These are phyloP conservation scores for Crotalus viridis DNA, from an alignment of 2,113 vertebrate genomes.

Conservation along the genomic window DNA sequence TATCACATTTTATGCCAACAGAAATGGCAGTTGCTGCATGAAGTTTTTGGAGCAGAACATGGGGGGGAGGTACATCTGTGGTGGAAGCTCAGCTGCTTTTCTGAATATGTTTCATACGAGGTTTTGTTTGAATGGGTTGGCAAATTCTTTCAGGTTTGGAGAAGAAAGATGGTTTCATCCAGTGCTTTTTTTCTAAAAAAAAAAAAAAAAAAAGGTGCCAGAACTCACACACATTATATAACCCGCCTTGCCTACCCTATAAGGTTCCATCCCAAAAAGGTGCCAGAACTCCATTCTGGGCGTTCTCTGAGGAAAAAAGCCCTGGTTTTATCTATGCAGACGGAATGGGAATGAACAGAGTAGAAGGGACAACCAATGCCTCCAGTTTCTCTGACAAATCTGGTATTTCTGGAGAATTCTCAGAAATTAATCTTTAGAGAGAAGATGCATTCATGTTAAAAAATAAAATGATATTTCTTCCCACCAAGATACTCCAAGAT, in stretches of 20 bases:
- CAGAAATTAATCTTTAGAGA: not conserved
- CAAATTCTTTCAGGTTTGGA: not conserved
- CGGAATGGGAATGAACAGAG: not conserved
- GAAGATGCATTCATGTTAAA: not conserved
- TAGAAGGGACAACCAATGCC: not conserved
- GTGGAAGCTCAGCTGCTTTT: not conserved
- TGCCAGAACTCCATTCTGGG: too few species aligned
- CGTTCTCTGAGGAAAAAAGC: too few species aligned
- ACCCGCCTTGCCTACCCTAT: too few species aligned
- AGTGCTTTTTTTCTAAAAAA: too few species aligned
- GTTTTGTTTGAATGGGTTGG: not conserved
- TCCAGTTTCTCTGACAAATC: not conserved
- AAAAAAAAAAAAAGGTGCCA: too few species aligned
- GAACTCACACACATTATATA: too few species aligned
- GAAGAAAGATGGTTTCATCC: not conserved
- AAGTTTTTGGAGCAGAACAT: not conserved
- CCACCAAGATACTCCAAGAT: not conserved
- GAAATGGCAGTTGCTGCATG: not conserved
- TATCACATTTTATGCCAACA: not conserved
- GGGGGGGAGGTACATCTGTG: not conserved
- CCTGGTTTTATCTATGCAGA: not conserved
- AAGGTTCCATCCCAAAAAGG: too few species aligned
- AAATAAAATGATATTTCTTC: not conserved
- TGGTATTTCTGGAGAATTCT: not conserved
- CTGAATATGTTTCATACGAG: not conserved